A percentile compares a stretch with the other conserved stretches of the same genome.
Conservation (phyloP, 2,797 vertebrate species). For the Pangasius mekongensis region DNA sequence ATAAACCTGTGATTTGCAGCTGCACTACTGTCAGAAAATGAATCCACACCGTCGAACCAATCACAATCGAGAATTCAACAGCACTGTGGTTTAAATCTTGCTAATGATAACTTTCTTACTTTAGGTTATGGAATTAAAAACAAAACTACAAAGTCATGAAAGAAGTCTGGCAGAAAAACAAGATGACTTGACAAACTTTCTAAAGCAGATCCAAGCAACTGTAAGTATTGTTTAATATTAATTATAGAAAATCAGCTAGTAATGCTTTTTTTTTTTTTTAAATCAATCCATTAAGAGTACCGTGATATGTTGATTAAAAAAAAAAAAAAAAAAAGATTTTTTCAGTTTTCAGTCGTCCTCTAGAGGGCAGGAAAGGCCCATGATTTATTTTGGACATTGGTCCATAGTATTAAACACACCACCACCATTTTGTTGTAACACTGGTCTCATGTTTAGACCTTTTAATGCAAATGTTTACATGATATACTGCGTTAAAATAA, state of each 20-base stretch:
- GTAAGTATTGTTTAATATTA: constrained; percentile 66
- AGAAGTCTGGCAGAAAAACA: constrained; percentile 55
- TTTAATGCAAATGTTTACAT: background rate
- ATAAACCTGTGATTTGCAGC: background rate
- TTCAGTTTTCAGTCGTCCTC: constrained; percentile 56
- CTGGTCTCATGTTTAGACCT: constrained; percentile 38
- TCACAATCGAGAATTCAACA: background rate
- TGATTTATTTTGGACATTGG: constrained; percentile 48
- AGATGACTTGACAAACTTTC: constrained; percentile 48
- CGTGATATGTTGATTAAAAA: background rate
- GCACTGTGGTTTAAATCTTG: background rate
- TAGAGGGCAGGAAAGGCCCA: constrained; percentile 62
- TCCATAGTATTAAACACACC: constrained; percentile 37
- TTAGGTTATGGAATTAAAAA: constrained; percentile 66
- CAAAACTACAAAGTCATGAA: constrained; percentile 62
- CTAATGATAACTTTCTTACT: background rate
- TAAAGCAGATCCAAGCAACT: constrained; percentile 62
- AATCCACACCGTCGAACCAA: background rate
- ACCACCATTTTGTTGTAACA: constrained; percentile 55
- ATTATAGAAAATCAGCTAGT: background rate
- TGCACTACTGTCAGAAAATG: background rate
- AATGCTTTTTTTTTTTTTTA: constrained; percentile 1
- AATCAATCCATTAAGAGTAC: constrained; percentile 11
- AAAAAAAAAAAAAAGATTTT: background rate
- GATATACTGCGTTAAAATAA: constrained; percentile 12